These are phyloP conservation scores for Tinea trinotella DNA, from an alignment of 2,888 invertebrate genomes.

Conservation along the genomic window DNA sequence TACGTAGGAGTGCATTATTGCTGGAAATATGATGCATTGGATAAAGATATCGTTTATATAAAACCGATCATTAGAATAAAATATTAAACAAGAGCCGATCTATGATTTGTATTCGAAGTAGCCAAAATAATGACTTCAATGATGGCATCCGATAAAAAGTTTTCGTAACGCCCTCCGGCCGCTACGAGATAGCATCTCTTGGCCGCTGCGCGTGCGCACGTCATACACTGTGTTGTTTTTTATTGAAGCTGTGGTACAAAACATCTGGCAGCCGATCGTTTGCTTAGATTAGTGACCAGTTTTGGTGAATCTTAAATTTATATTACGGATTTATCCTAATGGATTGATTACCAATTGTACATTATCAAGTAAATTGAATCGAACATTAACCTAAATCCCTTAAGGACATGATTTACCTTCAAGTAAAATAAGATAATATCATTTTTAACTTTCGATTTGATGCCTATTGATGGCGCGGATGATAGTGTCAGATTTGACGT, in stretches of 20 bases:
- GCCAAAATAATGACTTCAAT: slow-evolving; percentile 58
- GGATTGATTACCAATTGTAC: slow-evolving; percentile 25
- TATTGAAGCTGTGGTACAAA: slow-evolving; percentile 37
- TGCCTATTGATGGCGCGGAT: slow-evolving; percentile 29
- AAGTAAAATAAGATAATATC: slow-evolving; percentile 41
- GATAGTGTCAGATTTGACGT: slow-evolving; percentile 37
- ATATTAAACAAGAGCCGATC: slow-evolving; percentile 29
- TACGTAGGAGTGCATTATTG: slow-evolving; percentile 4
- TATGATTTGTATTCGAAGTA: slow-evolving; percentile 52
- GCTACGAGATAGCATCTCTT: slow-evolving; percentile 45
- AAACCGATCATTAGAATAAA: slow-evolving; percentile 3
- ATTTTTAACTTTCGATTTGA: slow-evolving; percentile 37
- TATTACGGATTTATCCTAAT: slow-evolving; percentile 41
- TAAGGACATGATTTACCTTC: slow-evolving; percentile 51
- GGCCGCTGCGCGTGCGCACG: slow-evolving; percentile 46
- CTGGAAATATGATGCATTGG: slow-evolving; percentile 6
- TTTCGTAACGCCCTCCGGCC: slow-evolving; percentile 66
- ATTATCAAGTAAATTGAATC: neutral
- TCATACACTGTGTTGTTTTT: slow-evolving; percentile 25
- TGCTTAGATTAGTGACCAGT: slow-evolving; percentile 37
- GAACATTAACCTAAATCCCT: slow-evolving; percentile 51
- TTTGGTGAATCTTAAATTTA: slow-evolving; percentile 37
- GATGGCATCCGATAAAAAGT: slow-evolving; percentile 65
- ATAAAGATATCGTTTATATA: slow-evolving; percentile 9
- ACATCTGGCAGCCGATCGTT: slow-evolving; percentile 42